Percentiles rank a stretch among this genome's conserved stretches.
phyloP scores from a whole-genome alignment of 2,797 vertebrate genomes.

The Artibeus lituratus region DNA sequence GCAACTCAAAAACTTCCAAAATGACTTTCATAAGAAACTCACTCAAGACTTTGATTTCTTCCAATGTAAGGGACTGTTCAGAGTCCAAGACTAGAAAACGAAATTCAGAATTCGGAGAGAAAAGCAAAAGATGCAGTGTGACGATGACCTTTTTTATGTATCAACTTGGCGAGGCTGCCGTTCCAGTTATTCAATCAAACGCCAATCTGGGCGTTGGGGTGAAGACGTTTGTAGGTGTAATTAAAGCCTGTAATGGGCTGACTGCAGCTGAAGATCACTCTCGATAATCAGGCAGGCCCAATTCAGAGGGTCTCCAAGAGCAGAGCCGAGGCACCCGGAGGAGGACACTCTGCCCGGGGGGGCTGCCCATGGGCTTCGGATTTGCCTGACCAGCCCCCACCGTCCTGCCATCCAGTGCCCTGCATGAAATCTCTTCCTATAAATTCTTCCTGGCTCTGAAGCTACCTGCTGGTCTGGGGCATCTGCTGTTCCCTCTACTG shows the following conservation, averaged over 20 bases:
- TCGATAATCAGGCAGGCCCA: background rate
- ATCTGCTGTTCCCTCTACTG: background rate
- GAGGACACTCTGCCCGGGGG: background rate
- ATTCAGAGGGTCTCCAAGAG: background rate
- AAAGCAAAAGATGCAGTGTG: background rate
- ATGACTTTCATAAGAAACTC: background rate
- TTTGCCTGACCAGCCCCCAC: background rate
- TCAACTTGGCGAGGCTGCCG: background rate
- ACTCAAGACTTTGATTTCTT: background rate
- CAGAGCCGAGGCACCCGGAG: background rate
- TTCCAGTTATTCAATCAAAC: background rate
- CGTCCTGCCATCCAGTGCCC: background rate
- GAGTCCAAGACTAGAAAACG: background rate
- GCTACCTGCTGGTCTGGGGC: background rate
- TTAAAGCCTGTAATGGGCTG: background rate
- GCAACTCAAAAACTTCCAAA: background rate
- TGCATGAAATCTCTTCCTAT: background rate
- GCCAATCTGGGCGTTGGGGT: background rate
- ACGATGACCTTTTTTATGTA: background rate
- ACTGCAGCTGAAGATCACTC: background rate
- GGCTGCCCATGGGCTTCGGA: too few species aligned
- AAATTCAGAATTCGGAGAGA: background rate
- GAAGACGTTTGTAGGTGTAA: background rate
- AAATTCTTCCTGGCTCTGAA: background rate
- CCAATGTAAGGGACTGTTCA: background rate